Conservation (phyloP, 2,888 invertebrate genomes). For the Ernsta delagoae region DNA sequence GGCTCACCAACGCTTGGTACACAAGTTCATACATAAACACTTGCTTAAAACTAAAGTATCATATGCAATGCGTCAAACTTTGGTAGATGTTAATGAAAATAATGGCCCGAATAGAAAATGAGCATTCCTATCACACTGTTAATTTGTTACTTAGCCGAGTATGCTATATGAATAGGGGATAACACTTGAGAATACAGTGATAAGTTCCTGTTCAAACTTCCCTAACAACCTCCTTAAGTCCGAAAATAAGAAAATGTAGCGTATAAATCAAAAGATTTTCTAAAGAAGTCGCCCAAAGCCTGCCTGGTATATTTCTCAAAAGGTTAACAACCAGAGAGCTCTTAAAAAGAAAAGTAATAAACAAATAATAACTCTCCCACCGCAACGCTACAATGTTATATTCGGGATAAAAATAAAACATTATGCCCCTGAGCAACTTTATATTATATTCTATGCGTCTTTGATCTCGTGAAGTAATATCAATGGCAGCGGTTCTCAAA, state of each 20-base stretch:
- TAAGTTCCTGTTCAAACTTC: background rate
- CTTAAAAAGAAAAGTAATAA: constrained; percentile 24
- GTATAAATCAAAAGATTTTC: constrained; percentile 20
- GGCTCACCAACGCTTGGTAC: no score
- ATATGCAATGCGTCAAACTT: no score
- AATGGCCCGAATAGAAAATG: no score
- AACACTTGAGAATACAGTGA: no score
- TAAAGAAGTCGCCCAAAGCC: background rate
- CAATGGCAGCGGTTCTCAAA: constrained; percentile 21
- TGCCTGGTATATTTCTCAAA: constrained; percentile 1
- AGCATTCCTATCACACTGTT: no score
- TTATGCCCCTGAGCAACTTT: background rate
- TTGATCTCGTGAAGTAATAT: constrained; percentile 31
- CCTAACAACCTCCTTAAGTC: background rate
- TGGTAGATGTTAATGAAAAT: no score
- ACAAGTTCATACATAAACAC: no score
- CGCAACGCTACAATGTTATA: constrained; percentile 23
- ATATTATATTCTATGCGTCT: background rate
- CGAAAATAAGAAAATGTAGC: background rate
- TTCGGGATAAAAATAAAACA: constrained; percentile 27
- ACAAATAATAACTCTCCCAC: constrained; percentile 22
- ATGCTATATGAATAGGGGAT: no score
- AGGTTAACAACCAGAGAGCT: constrained; percentile 10
- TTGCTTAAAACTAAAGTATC: no score
- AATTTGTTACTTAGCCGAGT: no score